Base-by-base conservation (phyloP, 2,888 invertebrate species). In the Sceliomorpha sp. region DNA sequence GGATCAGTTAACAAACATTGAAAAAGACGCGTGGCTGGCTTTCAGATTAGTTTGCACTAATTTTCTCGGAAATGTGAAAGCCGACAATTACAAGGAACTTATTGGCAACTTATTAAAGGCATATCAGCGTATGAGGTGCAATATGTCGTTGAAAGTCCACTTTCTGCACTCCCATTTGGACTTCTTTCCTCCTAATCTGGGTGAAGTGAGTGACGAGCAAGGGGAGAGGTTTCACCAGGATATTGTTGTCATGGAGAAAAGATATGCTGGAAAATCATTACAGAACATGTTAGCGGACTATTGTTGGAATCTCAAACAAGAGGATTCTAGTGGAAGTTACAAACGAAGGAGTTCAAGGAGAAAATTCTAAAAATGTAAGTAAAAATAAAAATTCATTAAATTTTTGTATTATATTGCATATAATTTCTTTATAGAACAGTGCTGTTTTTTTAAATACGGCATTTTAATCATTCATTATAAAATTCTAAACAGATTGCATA, bases 141-240 rank as follows among this genome's bases (percentile, higher is more conserved):
- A 15, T 51, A 72, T 59, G 64, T 48, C 53, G n/a, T 17, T 73
- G 13, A 81, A 80, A 72, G 37, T 80, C 5, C 74, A 80, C 59
- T 73, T 78, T 62, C 55, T 82, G 39, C 71, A 78, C 74, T 70
- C 74, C 51, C 77, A 81, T 63, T 60, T 79, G 13, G 75, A 79
- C 39, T 45, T 63, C 40, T 76, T 72, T 45, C 68, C 75, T 34
- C 68, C 77, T 20, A 76, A 75, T 45, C 56, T 77, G 56, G 75
- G 75, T 29, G 72, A 69, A 6, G 66, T 72, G 20, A 75, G 71
- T 9, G 78, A 80, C 59, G 77, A 81, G 40, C 75, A 79, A 71
- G 78, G 76, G 26, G 77, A 82, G 70, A 69, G 75, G 50, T 81
- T 81, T 45, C 78, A 80, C 60, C 74, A 77, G 60, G 75, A 81